A percentile compares a stretch with the other conserved stretches of the same genome.
These are phyloP conservation scores for Cephalopterus ornatus DNA, from an alignment of 2,113 vertebrate genomes.

Conservation along the genomic window DNA sequence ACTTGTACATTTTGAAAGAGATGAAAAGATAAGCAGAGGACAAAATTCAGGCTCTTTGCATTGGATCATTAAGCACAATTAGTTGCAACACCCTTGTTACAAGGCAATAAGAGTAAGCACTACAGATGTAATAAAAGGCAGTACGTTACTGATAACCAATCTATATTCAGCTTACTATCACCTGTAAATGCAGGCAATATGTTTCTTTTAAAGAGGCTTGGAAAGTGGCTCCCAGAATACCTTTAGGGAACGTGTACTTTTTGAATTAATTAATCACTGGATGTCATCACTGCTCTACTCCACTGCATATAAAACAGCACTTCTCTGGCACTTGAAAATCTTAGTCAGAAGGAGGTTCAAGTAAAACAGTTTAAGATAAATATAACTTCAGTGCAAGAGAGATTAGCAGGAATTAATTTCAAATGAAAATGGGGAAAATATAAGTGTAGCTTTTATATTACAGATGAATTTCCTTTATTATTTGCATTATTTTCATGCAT, in stretches of 20 bases:
- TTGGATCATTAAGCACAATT: constrained; percentile 46
- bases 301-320: constrained; percentile 59
- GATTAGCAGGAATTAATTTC: constrained; percentile 31
- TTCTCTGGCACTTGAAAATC: constrained; percentile 29
- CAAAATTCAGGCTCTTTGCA: background rate
- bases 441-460: background rate
- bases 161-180: constrained; percentile 62
- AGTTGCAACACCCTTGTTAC: constrained; percentile 28
- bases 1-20: background rate
- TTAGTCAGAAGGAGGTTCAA: constrained; percentile 20
- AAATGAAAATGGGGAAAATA: constrained; percentile 3
- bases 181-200: constrained; percentile 67
- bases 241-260: constrained; percentile 59
- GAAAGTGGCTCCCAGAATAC: constrained; percentile 61
- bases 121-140: constrained; percentile 29
- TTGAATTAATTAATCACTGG: constrained; percentile 75
- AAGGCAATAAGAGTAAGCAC: constrained; percentile 22
- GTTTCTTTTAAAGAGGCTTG: constrained; percentile 60
- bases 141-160: constrained; percentile 27
- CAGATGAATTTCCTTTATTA: background rate
- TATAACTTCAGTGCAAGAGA: background rate
- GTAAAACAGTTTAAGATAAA: constrained; percentile 7
- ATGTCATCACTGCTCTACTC: constrained; percentile 62
- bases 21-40: background rate
- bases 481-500: background rate